Evolutionary conservation across 1,140 invertebrate species (phyloP).

Genomic region (Lucilia sericata): DNA sequence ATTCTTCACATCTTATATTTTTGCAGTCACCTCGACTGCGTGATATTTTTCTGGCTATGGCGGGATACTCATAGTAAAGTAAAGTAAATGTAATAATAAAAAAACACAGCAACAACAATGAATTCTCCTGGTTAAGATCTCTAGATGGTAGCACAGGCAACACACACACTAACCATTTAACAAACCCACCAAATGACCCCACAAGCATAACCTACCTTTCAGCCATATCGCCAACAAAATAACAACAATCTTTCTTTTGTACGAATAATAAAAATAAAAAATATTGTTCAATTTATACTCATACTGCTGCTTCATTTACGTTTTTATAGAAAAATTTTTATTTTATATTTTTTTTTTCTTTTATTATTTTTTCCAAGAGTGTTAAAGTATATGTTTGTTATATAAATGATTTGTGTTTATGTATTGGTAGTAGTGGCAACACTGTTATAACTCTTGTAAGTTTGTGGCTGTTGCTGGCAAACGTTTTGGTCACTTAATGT

Average conservation of each 20-base stretch:
- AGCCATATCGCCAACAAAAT: background rate
- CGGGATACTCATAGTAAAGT: no score
- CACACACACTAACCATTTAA: background rate
- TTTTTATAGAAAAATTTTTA: background rate
- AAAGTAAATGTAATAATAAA: background rate
- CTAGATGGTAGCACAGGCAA: background rate
- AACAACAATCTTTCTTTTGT: conserved; percentile 20
- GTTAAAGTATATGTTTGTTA: background rate
- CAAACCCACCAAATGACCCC: no score
- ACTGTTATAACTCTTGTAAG: conserved; percentile 2
- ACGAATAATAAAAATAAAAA: conserved; percentile 14
- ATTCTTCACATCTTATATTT: background rate
- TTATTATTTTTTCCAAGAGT: background rate
- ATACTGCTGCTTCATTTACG: background rate
- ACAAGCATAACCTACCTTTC: no score
- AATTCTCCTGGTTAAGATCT: background rate
- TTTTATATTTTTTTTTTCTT: background rate
- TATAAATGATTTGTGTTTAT: conserved; percentile 4
- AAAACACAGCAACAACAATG: background rate
- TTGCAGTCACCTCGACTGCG: background rate
- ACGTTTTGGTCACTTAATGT: conserved; percentile 32
- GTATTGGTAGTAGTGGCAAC: background rate
- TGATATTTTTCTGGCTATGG: background rate
- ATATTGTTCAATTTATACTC: conserved; percentile 32
- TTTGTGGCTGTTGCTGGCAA: background rate